These are phyloP conservation scores for Chrysomela aeneicollis DNA, from an alignment of 2,888 invertebrate genomes.

Conservation along the genomic window DNA sequence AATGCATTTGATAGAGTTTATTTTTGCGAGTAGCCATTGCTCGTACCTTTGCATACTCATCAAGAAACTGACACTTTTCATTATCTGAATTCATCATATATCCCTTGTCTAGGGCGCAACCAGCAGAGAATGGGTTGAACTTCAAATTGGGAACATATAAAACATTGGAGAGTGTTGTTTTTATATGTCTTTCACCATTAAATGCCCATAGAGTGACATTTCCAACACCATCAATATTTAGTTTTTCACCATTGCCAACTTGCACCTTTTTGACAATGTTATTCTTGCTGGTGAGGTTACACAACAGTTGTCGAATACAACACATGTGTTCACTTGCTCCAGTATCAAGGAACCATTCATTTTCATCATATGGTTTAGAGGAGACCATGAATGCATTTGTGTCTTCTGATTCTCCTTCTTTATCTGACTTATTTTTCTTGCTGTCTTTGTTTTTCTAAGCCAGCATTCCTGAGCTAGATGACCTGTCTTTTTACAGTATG, in stretches of 20 bases:
- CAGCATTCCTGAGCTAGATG: constrained; percentile 1
- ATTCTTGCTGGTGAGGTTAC: too few relatives aligned
- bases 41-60: constrained; percentile 33
- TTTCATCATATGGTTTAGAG: too few relatives aligned
- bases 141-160: constrained; percentile 39
- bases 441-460: neutral
- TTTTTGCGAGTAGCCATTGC: constrained; percentile 25
- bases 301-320: constrained; percentile 7
- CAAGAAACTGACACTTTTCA: constrained; percentile 37
- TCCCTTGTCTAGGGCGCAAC: constrained; percentile 44
- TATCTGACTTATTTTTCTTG: neutral
- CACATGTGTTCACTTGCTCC: too few relatives aligned
- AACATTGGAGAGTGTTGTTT: too few relatives aligned
- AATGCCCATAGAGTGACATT: too few relatives aligned
- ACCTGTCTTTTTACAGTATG: constrained; percentile 4
- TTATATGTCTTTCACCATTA: too few relatives aligned
- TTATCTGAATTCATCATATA: constrained; percentile 36
- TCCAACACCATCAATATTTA: constrained; percentile 41
- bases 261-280: too few relatives aligned
- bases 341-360: too few relatives aligned
- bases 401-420: neutral
- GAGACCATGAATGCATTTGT: too few relatives aligned
- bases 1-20: too few relatives aligned
- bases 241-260: constrained; percentile 36
- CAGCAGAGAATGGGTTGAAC: constrained; percentile 46